Evolutionary conservation across 2,888 invertebrate species (phyloP), one percentile per base, ranked within the genome.

Genomic region (Nysson spinosus): DNA sequence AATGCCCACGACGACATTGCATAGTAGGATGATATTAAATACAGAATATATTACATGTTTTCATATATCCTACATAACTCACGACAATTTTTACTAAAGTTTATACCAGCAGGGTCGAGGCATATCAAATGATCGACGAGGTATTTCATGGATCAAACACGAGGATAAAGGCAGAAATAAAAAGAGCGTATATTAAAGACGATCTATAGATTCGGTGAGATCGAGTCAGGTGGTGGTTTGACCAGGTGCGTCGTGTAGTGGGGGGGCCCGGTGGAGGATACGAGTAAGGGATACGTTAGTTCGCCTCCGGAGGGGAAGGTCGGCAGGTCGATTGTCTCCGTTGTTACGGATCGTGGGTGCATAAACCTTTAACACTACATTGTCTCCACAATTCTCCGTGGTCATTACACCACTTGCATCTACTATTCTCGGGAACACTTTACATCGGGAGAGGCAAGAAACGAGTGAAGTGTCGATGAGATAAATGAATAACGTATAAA

Each of bases 161-260:
- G 20, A 30, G 34, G 9, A 58, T 14, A 3, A 35, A n/a, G 7
- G 5, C 4, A 2, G 17, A 11, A 35, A 17, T 6, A 12, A 39
- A 6, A 20, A 1, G 67, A 67, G 58, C 52, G 24, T 39, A 28
- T 28, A 20, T 55, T 51, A 42, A 49, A 55, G 19, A 51, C 30
- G 73, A 69, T 60, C 50, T 56, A 66, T 58, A 50, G 56, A 75
- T 69, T 76, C 66, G 65, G 74, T 67, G 72, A 56, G 68, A 76
- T 71, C 72, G 70, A 72, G 78, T 80, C 80, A 79, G 80, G 78
- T 79, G 80, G 76, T 64, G 63, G 78, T 72, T 70, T 55, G 69
- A 60, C 80, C 80, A 76, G 78, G 80, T 75, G 75, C 66, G 69
- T 64, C 65, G 64, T 62, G 30, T 69, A 56, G 77, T 71, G 78